phyloP scores from a whole-genome alignment of 1,140 invertebrate genomes.

The Drosophila mojavensis region DNA sequence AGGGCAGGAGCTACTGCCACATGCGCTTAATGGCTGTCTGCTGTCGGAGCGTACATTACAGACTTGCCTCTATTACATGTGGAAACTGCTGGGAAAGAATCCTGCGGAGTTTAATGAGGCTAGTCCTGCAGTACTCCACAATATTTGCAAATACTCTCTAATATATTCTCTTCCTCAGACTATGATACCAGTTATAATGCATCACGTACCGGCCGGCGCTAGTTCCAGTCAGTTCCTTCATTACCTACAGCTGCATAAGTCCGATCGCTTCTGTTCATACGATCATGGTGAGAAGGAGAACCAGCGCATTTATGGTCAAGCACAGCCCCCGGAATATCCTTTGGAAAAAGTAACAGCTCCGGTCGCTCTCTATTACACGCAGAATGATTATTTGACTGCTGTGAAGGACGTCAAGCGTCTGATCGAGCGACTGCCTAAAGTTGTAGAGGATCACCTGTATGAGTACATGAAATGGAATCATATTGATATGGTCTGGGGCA shows the following conservation, averaged over 20 bases:
- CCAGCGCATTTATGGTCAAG: conserved; percentile 83
- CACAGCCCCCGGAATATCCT: conserved; percentile 86
- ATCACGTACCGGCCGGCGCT: conserved; percentile 63
- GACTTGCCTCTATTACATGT: conserved; percentile 47
- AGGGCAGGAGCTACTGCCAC: conserved; percentile 48
- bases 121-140: background rate
- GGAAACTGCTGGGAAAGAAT: conserved; percentile 56
- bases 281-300: conserved; percentile 81
- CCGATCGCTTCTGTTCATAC: conserved; percentile 64
- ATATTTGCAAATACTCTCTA: background rate
- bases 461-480: conserved; percentile 85
- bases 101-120: conserved; percentile 56
- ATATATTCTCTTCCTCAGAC: conserved; percentile 32
- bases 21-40: conserved; percentile 37
- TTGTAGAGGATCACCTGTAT: conserved; percentile 84
- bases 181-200: conserved; percentile 60
- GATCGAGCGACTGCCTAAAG: conserved; percentile 84
- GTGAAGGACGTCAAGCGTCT: conserved; percentile 86
- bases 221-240: conserved; percentile 55
- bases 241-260: conserved; percentile 57
- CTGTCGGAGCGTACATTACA: conserved; percentile 26
- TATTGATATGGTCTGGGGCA: conserved; percentile 87
- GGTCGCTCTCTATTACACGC: conserved; percentile 88
- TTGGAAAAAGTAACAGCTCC: conserved; percentile 86
- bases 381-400: conserved; percentile 88